These are phyloP conservation scores for Pseudopleuronectes americanus DNA, from an alignment of 2,797 vertebrate genomes.

Conservation along the genomic window DNA sequence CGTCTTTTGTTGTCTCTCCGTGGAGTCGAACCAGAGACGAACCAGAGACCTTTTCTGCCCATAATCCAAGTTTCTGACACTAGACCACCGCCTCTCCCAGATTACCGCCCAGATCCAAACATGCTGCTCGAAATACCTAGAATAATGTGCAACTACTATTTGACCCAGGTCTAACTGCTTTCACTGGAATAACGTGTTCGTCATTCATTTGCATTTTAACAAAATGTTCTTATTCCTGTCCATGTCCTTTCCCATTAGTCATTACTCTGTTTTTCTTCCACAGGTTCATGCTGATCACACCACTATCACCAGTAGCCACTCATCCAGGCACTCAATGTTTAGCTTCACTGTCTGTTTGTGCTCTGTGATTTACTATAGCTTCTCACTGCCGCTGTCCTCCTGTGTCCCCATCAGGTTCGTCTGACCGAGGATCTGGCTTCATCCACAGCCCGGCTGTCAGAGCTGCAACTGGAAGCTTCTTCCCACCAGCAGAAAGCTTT, in stretches of 20 bases:
- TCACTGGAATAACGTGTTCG: constrained; percentile 28
- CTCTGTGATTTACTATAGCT: not conserved
- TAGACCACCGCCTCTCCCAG: too few species aligned
- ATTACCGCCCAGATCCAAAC: not conserved
- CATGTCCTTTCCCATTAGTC: constrained; percentile 26
- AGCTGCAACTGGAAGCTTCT: constrained; percentile 90
- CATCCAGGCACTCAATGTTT: constrained; percentile 41
- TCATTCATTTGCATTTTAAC: constrained; percentile 30
- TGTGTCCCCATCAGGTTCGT: constrained; percentile 80
- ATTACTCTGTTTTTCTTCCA: constrained; percentile 38
- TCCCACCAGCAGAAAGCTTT: constrained; percentile 89
- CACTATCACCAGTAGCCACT: constrained; percentile 37
- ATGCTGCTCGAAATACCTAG: not conserved
- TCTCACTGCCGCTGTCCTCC: constrained; percentile 10
- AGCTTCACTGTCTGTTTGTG: constrained; percentile 8
- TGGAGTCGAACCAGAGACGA: too few species aligned
- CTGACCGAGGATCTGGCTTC: constrained; percentile 90
- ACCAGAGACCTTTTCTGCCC: too few species aligned
- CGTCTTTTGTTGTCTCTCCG: too few species aligned
- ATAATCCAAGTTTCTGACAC: too few species aligned
- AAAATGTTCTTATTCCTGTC: constrained; percentile 27
- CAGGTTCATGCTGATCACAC: constrained; percentile 57
- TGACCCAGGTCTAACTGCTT: constrained; percentile 55
- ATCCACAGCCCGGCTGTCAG: constrained; percentile 86
- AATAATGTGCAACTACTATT: constrained; percentile 27